Conservation (phyloP, 2,888 invertebrate genomes). For the Griposia aprilina region DNA sequence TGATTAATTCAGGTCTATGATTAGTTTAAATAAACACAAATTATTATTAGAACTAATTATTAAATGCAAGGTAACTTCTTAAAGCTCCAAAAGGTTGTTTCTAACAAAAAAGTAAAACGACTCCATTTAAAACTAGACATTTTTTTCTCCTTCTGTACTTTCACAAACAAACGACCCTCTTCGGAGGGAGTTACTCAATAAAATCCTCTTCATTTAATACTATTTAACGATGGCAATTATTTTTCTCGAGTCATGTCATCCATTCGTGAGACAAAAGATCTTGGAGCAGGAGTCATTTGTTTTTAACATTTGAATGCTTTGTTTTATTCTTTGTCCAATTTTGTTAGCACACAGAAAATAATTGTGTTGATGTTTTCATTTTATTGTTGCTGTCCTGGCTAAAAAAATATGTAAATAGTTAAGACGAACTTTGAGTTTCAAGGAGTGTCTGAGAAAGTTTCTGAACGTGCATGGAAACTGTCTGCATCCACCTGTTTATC, state of each 20-base stretch:
- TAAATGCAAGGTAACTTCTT: background rate
- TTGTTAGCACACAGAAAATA: background rate
- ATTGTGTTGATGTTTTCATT: background rate
- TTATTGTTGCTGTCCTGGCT: background rate
- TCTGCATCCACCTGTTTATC: background rate
- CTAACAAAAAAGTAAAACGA: slow-evolving; percentile 2
- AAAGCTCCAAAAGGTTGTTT: background rate
- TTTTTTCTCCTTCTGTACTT: slow-evolving; percentile 21
- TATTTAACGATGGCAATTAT: slow-evolving; percentile 75
- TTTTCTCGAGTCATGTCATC: slow-evolving; percentile 67
- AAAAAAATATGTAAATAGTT: background rate
- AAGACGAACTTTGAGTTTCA: background rate
- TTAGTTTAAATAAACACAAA: background rate
- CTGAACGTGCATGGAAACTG: no score
- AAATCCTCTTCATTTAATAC: slow-evolving; percentile 67
- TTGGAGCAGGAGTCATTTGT: slow-evolving; percentile 50
- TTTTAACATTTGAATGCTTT: slow-evolving; percentile 36
- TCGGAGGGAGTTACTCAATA: slow-evolving; percentile 56
- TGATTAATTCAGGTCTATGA: background rate
- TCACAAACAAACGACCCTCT: slow-evolving; percentile 36
- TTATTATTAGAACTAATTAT: background rate
- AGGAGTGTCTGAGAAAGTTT: background rate
- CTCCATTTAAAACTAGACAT: slow-evolving; percentile 21
- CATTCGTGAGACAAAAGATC: slow-evolving; percentile 52
- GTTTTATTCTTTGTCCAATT: slow-evolving; percentile 28